These are phyloP conservation scores for Pogonognathellus flavescens DNA, from an alignment of 1,140 invertebrate genomes.

Conservation along the genomic window DNA sequence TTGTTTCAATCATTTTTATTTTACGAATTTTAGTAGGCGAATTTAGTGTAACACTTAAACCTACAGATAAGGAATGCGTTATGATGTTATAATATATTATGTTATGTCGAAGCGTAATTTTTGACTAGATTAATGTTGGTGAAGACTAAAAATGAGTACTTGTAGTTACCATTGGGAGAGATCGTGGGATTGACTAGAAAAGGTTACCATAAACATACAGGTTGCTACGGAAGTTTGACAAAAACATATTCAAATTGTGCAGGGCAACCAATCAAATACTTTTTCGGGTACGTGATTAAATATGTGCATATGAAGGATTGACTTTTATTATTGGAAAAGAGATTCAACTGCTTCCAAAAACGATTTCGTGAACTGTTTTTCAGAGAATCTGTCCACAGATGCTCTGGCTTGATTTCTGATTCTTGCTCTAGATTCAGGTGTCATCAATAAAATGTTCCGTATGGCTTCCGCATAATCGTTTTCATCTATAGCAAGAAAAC, in stretches of 20 bases:
- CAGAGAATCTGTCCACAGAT: slow-evolving; percentile 85
- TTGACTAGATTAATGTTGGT: not conserved
- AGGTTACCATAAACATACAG: not conserved
- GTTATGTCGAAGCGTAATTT: not conserved
- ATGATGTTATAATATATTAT: not conserved
- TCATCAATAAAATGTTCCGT: slow-evolving; percentile 80
- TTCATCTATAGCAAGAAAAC: slow-evolving; percentile 85
- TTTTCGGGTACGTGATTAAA: too few relatives aligned
- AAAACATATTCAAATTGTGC: not conserved
- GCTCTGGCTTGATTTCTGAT: slow-evolving; percentile 84
- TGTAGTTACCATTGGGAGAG: not conserved
- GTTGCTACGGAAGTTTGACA: not conserved
- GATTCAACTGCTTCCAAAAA: slow-evolving; percentile 63
- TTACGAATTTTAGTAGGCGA: too few relatives aligned
- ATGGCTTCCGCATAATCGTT: slow-evolving; percentile 86
- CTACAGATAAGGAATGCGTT: slow-evolving; percentile 13
- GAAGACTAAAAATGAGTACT: slow-evolving; percentile 16
- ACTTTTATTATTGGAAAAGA: slow-evolving; percentile 40
- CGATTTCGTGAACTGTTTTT: slow-evolving; percentile 65
- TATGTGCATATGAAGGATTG: not conserved
- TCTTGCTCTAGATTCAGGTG: slow-evolving; percentile 74
- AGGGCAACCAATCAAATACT: not conserved
- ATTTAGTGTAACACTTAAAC: not conserved
- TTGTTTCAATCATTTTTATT: too few relatives aligned
- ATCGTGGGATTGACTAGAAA: not conserved